Base-by-base conservation (phyloP, 1,140 invertebrate genomes). In the Trichoplusia ni region DNA sequence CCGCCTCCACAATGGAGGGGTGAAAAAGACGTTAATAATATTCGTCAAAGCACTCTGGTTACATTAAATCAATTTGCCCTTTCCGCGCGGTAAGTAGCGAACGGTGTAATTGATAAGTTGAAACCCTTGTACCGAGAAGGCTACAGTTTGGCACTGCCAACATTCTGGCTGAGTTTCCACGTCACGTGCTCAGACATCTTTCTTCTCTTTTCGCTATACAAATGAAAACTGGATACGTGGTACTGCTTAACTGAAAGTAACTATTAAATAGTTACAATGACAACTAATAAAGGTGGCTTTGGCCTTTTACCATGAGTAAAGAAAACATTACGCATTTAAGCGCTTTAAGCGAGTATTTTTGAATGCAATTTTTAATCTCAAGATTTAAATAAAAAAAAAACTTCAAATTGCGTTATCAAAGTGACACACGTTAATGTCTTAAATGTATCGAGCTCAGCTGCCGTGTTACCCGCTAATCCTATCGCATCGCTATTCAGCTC, bases 61-160 rank as follows among this genome's bases (percentile, higher is more conserved):
- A 90, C 87, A 90, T 90, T 89, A 90, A 89, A 89, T 90, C 86
- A 90, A 90, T 90, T 89, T 87, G 86, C 87, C 86, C 87, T 89
- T 89, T 85, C 84, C 83, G 82, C 83, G 86, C 80, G 80, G 86
- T 90, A 90, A 90, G 87, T 90, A 90, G 86, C 82, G 81, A 89
- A 89, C 86, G 86, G 67, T 90, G 87, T 90, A 90, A 90, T 90
- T 90, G 87, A 90, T 90, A 90, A 90, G 87, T 90, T 90, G 83
- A 90, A 90, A 90, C 86, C 85, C 88, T 90, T 90, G 88, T 90
- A 89, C 70, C 82, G 82, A 75, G 77, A 68, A 73, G 81, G 73
- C 81, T 84, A 81, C 78, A 88, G 85, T 86, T 87, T 76, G 84
- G 81, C 78, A 81, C 77, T 77, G 75, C 69, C 72, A 73, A 71